Percentiles rank a stretch among this genome's conserved stretches.
These are phyloP conservation scores for Illadopsis cleaveri DNA, from an alignment of 2,113 vertebrate genomes.

Conservation along the genomic window DNA sequence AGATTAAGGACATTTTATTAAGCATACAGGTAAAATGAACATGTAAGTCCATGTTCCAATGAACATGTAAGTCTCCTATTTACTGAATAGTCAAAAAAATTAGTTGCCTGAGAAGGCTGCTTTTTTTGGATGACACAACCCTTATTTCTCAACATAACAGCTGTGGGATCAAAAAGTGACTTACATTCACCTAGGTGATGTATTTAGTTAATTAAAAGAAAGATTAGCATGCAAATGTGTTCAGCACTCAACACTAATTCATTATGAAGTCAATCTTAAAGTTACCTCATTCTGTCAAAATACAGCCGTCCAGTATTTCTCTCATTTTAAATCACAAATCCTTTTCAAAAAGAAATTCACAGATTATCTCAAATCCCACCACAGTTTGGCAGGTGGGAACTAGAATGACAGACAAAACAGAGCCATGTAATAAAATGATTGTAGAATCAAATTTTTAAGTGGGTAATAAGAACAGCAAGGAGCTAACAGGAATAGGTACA, in stretches of 20 bases:
- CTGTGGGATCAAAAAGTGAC: background rate
- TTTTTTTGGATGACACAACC: background rate
- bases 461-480: background rate
- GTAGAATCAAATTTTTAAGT: background rate
- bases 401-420: background rate
- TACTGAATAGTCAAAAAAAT: background rate
- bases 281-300: conserved; percentile 57
- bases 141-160: background rate
- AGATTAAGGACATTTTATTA: background rate
- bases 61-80: background rate
- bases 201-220: background rate
- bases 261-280: conserved; percentile 5
- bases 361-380: conserved; percentile 41
- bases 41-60: background rate
- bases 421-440: background rate
- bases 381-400: background rate
- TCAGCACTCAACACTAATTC: conserved; percentile 1
- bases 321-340: conserved; percentile 22
- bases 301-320: background rate
- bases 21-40: background rate
- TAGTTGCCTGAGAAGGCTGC: background rate
- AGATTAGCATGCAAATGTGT: conserved; percentile 44
- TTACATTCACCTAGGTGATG: background rate
- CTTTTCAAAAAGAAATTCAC: background rate
- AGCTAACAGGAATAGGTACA: background rate